Evolutionary conservation across 37 sponge, comb jelly and placozoan genomes (phyloP), one percentile per base, ranked within the genome.

Genomic region (Theonella swinhoei): DNA sequence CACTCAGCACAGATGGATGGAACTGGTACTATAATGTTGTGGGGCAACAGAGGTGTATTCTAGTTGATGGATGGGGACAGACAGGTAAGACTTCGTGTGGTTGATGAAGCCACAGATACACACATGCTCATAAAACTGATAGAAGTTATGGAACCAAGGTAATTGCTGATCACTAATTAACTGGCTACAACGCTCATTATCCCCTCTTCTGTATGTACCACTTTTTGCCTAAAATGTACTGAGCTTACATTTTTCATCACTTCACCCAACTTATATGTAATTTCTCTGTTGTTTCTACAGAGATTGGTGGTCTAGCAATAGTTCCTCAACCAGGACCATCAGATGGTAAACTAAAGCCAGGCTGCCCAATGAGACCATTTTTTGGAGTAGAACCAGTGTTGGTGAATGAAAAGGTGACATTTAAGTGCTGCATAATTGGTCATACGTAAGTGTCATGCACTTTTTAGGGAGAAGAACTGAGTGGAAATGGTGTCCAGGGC

Each of bases 21-120:
- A 70, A 91, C 73, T 95, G 95, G 95, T 88, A 90, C 62, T 47
- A 91, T 43, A 64, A 65, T 32, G 84, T 88, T 8, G 89, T 87
- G 20, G 95, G 95, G 1, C 87, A 88, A 37, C 77, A 76, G 36
- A 85, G 89, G 42, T 95, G 95, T 78, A 75, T 87, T n/a, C 78
- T 95, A 23, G 95, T 91, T 20, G 95, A 95, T 62, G 89, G 91
- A 0, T 95, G 91, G 91, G 91, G 95, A 91, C 95, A 95, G 67
- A 95, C 95, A 83, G 93, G 89, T 83, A 37, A 38, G 62, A 31
- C 19, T 9, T 26, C 22, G 41, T 9, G 42, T 31, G 32, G 24
- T 28, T 60, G 66, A 65, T 19, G 8, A 4, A 4, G 1, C 19
- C 65, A n/a, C n/a, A n/a, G n/a, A n/a, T n/a, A n/a, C n/a, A n/a